phyloP scores from a whole-genome alignment of 2,797 vertebrate genomes.

The Helostoma temminkii region DNA sequence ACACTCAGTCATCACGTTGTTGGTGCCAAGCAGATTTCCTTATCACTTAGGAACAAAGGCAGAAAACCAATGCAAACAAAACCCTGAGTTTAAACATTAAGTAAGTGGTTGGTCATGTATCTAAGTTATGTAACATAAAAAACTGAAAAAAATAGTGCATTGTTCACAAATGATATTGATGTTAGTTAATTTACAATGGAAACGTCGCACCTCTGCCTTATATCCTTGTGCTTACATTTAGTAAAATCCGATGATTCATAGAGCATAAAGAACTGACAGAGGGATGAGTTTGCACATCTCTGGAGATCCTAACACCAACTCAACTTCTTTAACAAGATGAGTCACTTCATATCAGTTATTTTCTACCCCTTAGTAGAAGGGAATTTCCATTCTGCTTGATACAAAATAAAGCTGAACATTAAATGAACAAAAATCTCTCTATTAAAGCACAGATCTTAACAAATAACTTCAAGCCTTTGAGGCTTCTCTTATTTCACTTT shows the following conservation, averaged over 20 bases:
- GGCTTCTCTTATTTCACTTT: background rate
- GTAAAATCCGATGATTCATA: constrained; percentile 12
- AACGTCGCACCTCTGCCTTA: background rate
- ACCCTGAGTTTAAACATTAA: background rate
- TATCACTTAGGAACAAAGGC: constrained; percentile 18
- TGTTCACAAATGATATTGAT: background rate
- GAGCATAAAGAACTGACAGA: constrained; percentile 11
- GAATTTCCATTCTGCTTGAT: constrained; percentile 5
- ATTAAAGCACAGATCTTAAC: constrained; percentile 11
- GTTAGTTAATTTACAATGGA: background rate
- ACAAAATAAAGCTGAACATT: background rate
- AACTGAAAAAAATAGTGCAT: background rate
- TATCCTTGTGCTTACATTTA: background rate
- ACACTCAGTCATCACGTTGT: constrained; percentile 17
- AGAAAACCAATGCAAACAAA: constrained; percentile 18
- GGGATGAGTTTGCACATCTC: constrained; percentile 11
- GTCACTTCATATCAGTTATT: constrained; percentile 30
- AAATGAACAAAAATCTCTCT: background rate
- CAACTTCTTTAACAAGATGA: constrained; percentile 27
- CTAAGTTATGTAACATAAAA: background rate
- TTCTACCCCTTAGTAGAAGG: constrained; percentile 13
- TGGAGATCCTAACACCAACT: constrained; percentile 1
- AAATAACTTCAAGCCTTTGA: background rate
- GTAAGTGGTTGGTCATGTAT: background rate
- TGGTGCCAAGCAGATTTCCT: background rate